Conservation (phyloP, 2,888 invertebrate genomes). For the Branchellion lobata region DNA sequence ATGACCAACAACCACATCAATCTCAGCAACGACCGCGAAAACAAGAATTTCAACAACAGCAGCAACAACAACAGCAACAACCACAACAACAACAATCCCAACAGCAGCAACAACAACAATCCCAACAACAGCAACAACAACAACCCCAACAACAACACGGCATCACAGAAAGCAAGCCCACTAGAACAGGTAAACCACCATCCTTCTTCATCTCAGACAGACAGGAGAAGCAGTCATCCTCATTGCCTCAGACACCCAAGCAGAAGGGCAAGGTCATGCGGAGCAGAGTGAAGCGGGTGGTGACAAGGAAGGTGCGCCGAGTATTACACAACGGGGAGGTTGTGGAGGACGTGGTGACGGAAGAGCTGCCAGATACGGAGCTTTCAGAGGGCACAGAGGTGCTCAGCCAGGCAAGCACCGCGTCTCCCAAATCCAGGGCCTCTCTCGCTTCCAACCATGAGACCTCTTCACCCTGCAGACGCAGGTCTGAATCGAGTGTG, state of each 20-base stretch:
- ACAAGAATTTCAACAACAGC: background rate
- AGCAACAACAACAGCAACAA: background rate
- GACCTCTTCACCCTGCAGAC: slow-evolving; percentile 23
- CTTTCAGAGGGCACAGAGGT: slow-evolving; percentile 43
- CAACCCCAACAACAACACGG: background rate
- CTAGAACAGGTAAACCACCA: slow-evolving; percentile 27
- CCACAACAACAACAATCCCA: background rate
- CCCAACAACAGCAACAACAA: background rate
- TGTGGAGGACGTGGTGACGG: slow-evolving; percentile 52
- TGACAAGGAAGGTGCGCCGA: slow-evolving; percentile 48
- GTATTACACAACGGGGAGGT: slow-evolving; percentile 51
- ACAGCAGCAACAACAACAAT: background rate
- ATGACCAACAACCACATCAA: background rate
- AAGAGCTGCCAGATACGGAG: slow-evolving; percentile 51
- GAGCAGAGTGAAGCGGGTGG: slow-evolving; percentile 41
- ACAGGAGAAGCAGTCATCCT: background rate
- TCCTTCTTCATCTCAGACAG: slow-evolving; percentile 18
- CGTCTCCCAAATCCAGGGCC: slow-evolving; percentile 42
- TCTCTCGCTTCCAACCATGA: slow-evolving; percentile 41
- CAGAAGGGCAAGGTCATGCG: slow-evolving; percentile 50
- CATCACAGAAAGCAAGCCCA: background rate
- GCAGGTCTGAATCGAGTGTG: slow-evolving; percentile 40
- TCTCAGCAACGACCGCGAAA: background rate
- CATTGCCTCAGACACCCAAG: slow-evolving; percentile 2
- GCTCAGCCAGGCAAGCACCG: slow-evolving; percentile 46